These are phyloP conservation scores for Hoplostethus mediterraneus DNA, from an alignment of 2,797 vertebrate genomes.

Conservation along the genomic window DNA sequence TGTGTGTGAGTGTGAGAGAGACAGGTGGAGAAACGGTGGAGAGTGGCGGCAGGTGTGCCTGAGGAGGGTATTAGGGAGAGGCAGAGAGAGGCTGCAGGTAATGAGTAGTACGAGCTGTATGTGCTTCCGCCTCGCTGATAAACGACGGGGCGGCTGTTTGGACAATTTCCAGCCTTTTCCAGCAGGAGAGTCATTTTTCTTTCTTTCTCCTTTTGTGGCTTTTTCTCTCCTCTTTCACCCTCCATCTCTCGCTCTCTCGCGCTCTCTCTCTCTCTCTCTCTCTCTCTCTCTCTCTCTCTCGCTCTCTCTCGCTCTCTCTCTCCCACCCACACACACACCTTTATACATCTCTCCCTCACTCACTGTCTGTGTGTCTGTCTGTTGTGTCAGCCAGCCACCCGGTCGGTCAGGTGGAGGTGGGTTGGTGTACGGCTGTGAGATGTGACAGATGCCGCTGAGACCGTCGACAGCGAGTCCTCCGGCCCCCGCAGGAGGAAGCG, in stretches of 20 bases:
- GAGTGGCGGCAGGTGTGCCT: slow-evolving; percentile 54
- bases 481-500: slow-evolving; percentile 33
- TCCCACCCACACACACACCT: neutral
- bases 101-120: slow-evolving; percentile 65
- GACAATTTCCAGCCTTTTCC: slow-evolving; percentile 74
- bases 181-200: slow-evolving; percentile 73
- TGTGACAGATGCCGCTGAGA: slow-evolving; percentile 67
- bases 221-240: neutral
- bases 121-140: slow-evolving; percentile 69
- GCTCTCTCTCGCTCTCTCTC: slow-evolving; percentile 30
- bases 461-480: slow-evolving; percentile 50
- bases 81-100: slow-evolving; percentile 57
- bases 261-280: slow-evolving; percentile 4
- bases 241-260: slow-evolving; percentile 20
- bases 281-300: slow-evolving; percentile 6
- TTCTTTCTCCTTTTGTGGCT: slow-evolving; percentile 24
- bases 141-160: slow-evolving; percentile 68
- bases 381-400: neutral
- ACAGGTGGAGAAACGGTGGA: slow-evolving; percentile 43
- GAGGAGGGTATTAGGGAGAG: slow-evolving; percentile 66
- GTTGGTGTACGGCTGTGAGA: slow-evolving; percentile 41
- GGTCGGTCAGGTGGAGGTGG: slow-evolving; percentile 27
- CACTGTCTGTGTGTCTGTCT: slow-evolving; percentile 12
- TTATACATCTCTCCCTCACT: neutral
- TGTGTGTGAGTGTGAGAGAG: neutral